These are phyloP conservation scores for Albula glossodonta DNA, from an alignment of 2,113 vertebrate genomes.

Conservation along the genomic window DNA sequence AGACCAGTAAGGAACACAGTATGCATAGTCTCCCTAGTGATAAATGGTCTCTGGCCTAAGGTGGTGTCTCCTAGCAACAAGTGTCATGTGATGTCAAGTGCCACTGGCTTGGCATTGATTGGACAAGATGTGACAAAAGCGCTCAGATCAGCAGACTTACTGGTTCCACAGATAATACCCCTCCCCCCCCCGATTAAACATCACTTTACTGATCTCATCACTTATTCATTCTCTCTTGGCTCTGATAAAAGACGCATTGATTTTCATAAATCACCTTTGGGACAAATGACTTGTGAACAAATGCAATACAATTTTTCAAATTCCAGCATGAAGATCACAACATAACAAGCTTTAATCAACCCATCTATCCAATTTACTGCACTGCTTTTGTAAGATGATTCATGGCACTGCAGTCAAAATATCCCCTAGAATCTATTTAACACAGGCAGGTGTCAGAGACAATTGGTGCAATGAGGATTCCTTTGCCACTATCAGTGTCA, in stretches of 20 bases:
- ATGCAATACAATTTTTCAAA: slow-evolving; percentile 15
- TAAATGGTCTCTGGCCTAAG: background rate
- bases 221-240: slow-evolving; percentile 4
- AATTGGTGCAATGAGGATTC: slow-evolving; percentile 1
- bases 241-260: slow-evolving; percentile 16
- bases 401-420: slow-evolving; percentile 11
- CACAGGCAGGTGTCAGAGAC: background rate
- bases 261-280: slow-evolving; percentile 22
- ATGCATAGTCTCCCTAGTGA: background rate
- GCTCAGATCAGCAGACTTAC: slow-evolving; percentile 1
- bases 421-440: slow-evolving; percentile 13
- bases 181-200: background rate
- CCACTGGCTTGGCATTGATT: background rate
- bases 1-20: background rate
- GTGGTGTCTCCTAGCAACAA: slow-evolving; percentile 22
- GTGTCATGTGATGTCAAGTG: slow-evolving; percentile 14
- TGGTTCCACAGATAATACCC: background rate
- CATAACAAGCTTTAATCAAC: slow-evolving; percentile 19
- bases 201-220: slow-evolving; percentile 18
- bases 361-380: slow-evolving; percentile 18
- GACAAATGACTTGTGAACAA: slow-evolving; percentile 16
- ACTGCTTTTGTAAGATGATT: slow-evolving; percentile 1
- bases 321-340: slow-evolving; percentile 4
- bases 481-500: background rate
- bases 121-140: background rate